Base-by-base conservation (phyloP, 2,113 vertebrate species). In the Aegotheles bennettii region DNA sequence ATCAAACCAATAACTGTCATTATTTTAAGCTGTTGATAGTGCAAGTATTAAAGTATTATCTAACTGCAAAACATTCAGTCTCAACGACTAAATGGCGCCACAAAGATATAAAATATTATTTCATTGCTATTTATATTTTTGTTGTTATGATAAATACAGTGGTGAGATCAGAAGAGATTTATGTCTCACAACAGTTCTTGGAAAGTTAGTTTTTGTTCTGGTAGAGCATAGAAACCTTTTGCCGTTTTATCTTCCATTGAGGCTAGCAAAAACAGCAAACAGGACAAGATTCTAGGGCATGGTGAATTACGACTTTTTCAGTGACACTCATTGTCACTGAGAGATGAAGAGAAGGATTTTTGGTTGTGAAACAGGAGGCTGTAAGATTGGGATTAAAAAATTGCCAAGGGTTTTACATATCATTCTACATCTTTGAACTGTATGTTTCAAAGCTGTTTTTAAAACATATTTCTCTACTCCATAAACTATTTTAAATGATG, bases 21-120 rank as follows among this genome's bases (percentile, higher is more conserved):
- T 77, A 40, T 84, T 92, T 61, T 68, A 79, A 71, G 28, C 6
- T 79, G 24, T 43, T 75, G 17, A 21, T 57, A 45, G 9, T 57
- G 11, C 19, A 91, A 64, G 5, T 76, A 35, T 26, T 76, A 9
- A 91, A 64, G 5, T 76, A 35, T 26, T 76, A 9, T 73, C 74
- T 89, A 57, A 87, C 12, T 17, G 35, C 31, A 54, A 85, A 83
- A 19, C 5, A 50, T 73, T 85, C 3, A 0, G 15, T 79, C 54
- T 87, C 47, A 57, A 28, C 0, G 3, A 61, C n/a, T 50, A 25
- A 88, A 79, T 0, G 1, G 29, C 1, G 1, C 31, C 47, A 59
- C 20, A 74, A 59, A 87, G 21, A 67, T 65, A 91, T 28, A 67
- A 93, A 83, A 59, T 74, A 80, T 47, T 50, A 36, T 71, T 87